Conservation (phyloP, 2,113 vertebrate genomes). For the Rissa tridactyla region DNA sequence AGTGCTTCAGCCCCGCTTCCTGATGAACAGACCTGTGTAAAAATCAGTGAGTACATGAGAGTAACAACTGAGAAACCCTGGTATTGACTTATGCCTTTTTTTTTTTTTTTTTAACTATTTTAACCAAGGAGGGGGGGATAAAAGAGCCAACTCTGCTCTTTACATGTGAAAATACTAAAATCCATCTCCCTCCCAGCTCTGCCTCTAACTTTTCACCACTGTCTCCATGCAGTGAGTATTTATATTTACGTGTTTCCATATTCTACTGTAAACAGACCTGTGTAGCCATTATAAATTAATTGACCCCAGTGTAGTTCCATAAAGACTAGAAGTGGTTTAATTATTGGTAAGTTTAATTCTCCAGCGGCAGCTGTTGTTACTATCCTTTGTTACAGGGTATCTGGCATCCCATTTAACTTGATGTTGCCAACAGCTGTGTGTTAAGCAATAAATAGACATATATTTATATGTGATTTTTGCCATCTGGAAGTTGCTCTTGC, state of each 20-base stretch:
- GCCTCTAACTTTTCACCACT: not conserved
- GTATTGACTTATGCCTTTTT: not conserved
- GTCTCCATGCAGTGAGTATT: not conserved
- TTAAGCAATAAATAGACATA: not conserved
- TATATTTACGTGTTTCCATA: not conserved
- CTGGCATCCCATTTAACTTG: not conserved
- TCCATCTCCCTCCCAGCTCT: not conserved
- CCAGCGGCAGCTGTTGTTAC: not conserved
- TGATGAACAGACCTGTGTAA: not conserved
- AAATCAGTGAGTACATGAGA: not conserved
- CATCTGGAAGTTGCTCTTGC: not conserved
- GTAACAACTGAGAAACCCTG: not conserved
- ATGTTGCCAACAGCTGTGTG: not conserved
- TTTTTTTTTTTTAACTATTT: not conserved
- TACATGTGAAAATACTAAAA: not conserved
- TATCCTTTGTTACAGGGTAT: not conserved
- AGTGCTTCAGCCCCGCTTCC: not conserved
- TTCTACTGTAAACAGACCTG: not conserved
- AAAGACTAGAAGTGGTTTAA: not conserved
- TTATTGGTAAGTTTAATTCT: not conserved
- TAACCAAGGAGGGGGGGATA: not conserved
- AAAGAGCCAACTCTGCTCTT: not conserved
- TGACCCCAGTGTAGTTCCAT: not conserved
- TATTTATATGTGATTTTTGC: not conserved
- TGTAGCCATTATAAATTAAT: not conserved